Evolutionary conservation across 2,113 vertebrate species (phyloP).

Genomic region (Haemorhous mexicanus): DNA sequence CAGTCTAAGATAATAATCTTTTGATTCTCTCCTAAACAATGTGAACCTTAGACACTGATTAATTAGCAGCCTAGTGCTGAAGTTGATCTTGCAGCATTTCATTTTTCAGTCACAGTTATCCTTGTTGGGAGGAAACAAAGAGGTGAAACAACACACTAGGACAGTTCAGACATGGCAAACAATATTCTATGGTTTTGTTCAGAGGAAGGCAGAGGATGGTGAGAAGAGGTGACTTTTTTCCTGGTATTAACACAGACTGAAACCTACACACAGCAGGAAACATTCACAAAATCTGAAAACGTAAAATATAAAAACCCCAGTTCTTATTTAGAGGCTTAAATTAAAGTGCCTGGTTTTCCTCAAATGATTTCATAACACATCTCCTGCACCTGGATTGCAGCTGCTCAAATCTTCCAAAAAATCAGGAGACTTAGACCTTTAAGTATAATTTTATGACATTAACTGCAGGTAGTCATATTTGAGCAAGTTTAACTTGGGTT

Average conservation of each 20-base stretch:
- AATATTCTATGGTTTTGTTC: background rate
- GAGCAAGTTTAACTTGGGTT: background rate
- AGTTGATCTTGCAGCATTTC: background rate
- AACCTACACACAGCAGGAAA: background rate
- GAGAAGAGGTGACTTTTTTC: background rate
- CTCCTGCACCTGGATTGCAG: background rate
- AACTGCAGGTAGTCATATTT: background rate
- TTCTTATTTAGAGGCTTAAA: background rate
- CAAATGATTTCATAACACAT: background rate
- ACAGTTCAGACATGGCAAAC: background rate
- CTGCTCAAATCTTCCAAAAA: background rate
- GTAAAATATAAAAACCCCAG: background rate
- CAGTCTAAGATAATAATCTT: background rate
- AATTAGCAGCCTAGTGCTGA: background rate
- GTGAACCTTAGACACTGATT: background rate
- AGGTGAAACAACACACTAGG: background rate
- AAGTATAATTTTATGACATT: background rate
- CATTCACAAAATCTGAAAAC: background rate
- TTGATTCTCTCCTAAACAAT: background rate
- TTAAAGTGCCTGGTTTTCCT: background rate
- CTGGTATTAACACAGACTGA: background rate
- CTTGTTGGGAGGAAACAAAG: background rate
- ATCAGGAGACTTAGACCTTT: background rate
- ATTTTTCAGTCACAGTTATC: background rate
- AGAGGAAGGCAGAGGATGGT: background rate